Evolutionary conservation across 2,888 invertebrate genomes (phyloP).

Genomic region (Tetheella fluctuosa): DNA sequence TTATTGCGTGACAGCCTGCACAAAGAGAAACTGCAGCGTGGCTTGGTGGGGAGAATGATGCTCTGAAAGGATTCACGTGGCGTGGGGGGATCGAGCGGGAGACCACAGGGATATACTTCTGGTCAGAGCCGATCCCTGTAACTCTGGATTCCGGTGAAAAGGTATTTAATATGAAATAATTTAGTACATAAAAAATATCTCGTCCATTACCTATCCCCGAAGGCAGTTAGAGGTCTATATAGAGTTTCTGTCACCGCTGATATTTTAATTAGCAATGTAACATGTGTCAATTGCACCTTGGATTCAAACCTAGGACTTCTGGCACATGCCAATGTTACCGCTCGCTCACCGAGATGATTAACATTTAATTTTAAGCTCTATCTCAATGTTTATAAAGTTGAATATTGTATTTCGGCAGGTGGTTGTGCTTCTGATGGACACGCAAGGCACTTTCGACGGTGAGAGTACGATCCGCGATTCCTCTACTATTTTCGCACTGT

Average conservation of each 20-base stretch:
- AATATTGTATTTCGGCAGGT: slow-evolving; percentile 69
- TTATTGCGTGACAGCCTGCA: not conserved
- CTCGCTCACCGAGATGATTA: too few species aligned
- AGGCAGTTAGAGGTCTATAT: too few species aligned
- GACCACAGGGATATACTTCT: slow-evolving; percentile 94
- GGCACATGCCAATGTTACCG: too few species aligned
- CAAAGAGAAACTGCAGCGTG: not conserved
- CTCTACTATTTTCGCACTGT: slow-evolving; percentile 86
- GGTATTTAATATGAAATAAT: too few species aligned
- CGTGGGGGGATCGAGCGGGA: slow-evolving; percentile 94
- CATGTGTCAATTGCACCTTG: too few species aligned
- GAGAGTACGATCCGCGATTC: slow-evolving; percentile 96
- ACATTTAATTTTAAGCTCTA: not conserved
- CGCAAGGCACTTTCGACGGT: slow-evolving; percentile 97
- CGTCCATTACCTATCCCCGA: too few species aligned
- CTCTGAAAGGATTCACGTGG: slow-evolving; percentile 94
- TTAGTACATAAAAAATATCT: too few species aligned
- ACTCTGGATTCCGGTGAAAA: slow-evolving; percentile 60
- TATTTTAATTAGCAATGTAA: too few species aligned
- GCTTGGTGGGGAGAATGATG: slow-evolving; percentile 48
- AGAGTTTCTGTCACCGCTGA: too few species aligned
- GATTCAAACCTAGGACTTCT: too few species aligned
- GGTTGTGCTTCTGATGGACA: slow-evolving; percentile 92
- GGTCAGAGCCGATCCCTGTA: slow-evolving; percentile 93
- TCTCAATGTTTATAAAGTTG: not conserved